Conservation (phyloP, 2,113 vertebrate genomes). For the Callithrix jacchus region DNA sequence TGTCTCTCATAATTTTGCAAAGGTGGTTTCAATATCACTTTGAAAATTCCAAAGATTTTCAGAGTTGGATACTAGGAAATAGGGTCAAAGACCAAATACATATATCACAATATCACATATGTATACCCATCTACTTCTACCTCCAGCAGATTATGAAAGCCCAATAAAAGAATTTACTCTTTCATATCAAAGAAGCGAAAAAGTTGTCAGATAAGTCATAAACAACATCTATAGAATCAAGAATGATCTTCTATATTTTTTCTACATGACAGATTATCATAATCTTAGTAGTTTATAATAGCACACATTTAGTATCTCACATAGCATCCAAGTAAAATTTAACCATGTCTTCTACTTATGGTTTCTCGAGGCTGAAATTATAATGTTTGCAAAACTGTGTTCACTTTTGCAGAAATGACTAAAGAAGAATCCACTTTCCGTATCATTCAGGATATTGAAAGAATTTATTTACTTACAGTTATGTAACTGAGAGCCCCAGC, state of each 20-base stretch:
- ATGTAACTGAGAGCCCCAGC: rapidly evolving
- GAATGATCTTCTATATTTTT: not conserved
- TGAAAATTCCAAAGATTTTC: not conserved
- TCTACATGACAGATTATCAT: not conserved
- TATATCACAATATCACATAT: not conserved
- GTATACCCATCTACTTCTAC: not conserved
- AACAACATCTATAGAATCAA: not conserved
- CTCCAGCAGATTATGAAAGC: not conserved
- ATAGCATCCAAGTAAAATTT: not conserved
- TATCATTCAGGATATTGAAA: too few species aligned
- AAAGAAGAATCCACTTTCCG: not conserved
- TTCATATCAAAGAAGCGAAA: not conserved
- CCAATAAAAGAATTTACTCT: not conserved
- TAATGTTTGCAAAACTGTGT: not conserved
- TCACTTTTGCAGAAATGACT: not conserved
- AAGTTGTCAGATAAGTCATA: not conserved
- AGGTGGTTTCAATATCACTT: not conserved
- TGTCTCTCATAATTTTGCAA: too few species aligned
- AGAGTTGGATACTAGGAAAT: not conserved
- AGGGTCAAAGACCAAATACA: not conserved
- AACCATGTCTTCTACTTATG: not conserved
- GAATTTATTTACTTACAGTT: not conserved
- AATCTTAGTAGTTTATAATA: not conserved
- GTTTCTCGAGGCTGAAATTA: not conserved
- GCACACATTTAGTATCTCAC: not conserved